Base-by-base conservation (phyloP, 2,888 invertebrate genomes). In the Reticulitermes lucifugus region DNA sequence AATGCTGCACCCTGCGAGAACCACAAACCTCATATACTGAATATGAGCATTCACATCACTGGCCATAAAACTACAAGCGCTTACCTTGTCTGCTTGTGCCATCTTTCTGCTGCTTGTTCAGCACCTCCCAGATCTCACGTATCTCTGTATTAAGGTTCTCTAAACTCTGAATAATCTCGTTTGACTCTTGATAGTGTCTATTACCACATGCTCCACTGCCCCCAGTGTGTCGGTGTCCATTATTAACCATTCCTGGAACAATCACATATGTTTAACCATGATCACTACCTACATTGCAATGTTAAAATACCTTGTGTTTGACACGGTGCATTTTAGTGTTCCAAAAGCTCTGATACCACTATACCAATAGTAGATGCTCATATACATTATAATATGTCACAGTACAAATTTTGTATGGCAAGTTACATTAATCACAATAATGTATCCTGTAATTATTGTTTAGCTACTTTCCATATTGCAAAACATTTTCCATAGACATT, bases 71-170 rank as follows among this genome's bases (percentile, higher is more conserved):
- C 55, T 55, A 18, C 55, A 65, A n/a, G n/a, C n/a, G 7, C 70
- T 84, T n/a, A 79, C 65, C 84, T 70, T 81, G 81, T 35, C 81
- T 65, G 35, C n/a, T 43, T 18, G 81, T 41, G 14, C 81, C 84
- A 88, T 92, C 92, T 87, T 92, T 92, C 86, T 93, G 94, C 86
- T 93, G 93, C 88, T 94, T 93, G 87, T 93, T 92, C 22, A 95
- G 90, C 85, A 95, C 94, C 86, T 94, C 94, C 92, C 95, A 93
- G 86, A 95, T 95, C 89, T 95, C 95, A 79, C 94, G 92, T 87
- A 95, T 95, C 90, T 95, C 95, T 0, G 93, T 93, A 90, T 95
- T 95, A 29, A 95, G 91, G 88, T 94, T 95, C 88, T 95, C 95
- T 88, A 95, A 90, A 88, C 94, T 95, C 87, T 94, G 94, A 87